A percentile compares a stretch with the other conserved stretches of the same genome.
Conservation (phyloP, 2,888 invertebrate species). For the Melangyna quadrimaculata region DNA sequence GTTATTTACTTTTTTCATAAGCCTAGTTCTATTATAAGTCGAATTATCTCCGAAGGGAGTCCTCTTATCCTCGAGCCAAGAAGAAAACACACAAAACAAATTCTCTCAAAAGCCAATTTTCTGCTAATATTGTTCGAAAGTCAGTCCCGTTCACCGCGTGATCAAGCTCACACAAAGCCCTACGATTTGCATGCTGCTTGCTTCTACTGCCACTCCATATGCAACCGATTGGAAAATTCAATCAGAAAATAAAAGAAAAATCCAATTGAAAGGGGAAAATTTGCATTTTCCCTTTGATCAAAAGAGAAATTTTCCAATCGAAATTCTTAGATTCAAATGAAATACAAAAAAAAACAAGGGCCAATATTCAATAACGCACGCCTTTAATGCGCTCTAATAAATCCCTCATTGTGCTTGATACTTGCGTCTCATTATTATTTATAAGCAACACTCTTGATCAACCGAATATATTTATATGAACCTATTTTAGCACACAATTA, state of each 20-base stretch:
- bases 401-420: conserved; percentile 3
- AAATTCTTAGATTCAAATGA: background rate
- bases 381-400: conserved; percentile 67
- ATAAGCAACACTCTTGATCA: conserved; percentile 34
- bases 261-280: conserved; percentile 57
- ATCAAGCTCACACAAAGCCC: conserved; percentile 29
- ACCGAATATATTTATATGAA: background rate
- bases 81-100: conserved; percentile 1
- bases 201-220: background rate
- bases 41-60: conserved; percentile 61
- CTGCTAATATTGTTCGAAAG: conserved; percentile 62
- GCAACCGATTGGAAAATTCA: conserved; percentile 66
- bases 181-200: conserved; percentile 51
- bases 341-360: background rate
- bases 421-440: conserved; percentile 57
- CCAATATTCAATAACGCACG: conserved; percentile 44
- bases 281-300: conserved; percentile 48
- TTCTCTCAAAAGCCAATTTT: conserved; percentile 53
- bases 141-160: conserved; percentile 43
- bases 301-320: conserved; percentile 54
- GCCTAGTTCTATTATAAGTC: conserved; percentile 3
- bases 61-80: conserved; percentile 23
- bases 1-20: background rate
- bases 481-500: conserved; percentile 35
- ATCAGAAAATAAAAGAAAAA: conserved; percentile 62